phyloP scores from a whole-genome alignment of 2,113 vertebrate species.

The Tetraodon nigroviridis region DNA sequence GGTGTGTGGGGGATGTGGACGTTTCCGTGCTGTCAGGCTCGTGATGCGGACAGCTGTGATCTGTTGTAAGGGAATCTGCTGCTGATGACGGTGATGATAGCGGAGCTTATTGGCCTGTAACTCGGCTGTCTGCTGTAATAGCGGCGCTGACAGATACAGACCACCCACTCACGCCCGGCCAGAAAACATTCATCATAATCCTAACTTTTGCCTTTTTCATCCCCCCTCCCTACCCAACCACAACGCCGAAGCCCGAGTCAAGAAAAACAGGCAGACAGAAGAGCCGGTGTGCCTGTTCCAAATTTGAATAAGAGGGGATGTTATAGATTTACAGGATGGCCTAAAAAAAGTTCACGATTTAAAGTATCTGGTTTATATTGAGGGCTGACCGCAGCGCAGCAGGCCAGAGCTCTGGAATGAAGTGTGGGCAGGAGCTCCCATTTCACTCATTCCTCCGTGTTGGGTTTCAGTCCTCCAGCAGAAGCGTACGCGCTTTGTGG shows the following conservation, averaged over 20 bases:
- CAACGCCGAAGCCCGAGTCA: slow-evolving; percentile 39
- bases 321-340: slow-evolving; percentile 53
- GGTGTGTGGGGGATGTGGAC: slow-evolving; percentile 45
- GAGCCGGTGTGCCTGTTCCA: slow-evolving; percentile 31
- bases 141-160: slow-evolving; percentile 60
- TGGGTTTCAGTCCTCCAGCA: slow-evolving; percentile 8
- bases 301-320: slow-evolving; percentile 44
- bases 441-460: slow-evolving; percentile 20
- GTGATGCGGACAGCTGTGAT: slow-evolving; percentile 63
- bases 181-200: slow-evolving; percentile 64
- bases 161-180: slow-evolving; percentile 65
- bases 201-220: slow-evolving; percentile 9
- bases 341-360: slow-evolving; percentile 37
- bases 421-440: slow-evolving; percentile 27
- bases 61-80: slow-evolving; percentile 62
- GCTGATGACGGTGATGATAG: slow-evolving; percentile 68
- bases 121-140: slow-evolving; percentile 65
- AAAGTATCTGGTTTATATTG: slow-evolving; percentile 47
- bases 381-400: slow-evolving; percentile 41
- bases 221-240: slow-evolving; percentile 3
- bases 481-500: background rate
- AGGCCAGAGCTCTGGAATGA: slow-evolving; percentile 37
- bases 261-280: slow-evolving; percentile 49
- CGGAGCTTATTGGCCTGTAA: slow-evolving; percentile 64
- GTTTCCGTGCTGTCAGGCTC: slow-evolving; percentile 54